Conservation (phyloP, 2,113 vertebrate species). For the Hystrix brachyura region DNA sequence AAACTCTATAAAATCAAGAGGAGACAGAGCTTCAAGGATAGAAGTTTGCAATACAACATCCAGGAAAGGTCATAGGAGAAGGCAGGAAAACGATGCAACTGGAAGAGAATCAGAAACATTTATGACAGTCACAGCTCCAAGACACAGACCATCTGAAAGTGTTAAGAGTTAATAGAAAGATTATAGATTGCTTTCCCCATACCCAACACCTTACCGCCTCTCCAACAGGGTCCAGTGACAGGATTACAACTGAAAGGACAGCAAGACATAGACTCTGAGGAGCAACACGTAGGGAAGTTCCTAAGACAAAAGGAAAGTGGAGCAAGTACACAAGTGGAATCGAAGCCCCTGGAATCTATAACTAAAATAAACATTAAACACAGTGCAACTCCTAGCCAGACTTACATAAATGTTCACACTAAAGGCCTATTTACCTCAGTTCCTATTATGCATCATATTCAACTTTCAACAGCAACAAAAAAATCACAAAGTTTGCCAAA, state of each 20-base stretch:
- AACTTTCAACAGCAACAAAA: conserved; percentile 24
- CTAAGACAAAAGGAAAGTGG: neutral
- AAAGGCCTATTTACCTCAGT: neutral
- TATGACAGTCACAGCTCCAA: neutral
- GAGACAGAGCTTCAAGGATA: neutral
- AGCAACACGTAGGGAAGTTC: neutral
- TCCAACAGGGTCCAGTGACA: neutral
- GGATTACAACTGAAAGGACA: neutral
- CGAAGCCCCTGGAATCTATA: neutral
- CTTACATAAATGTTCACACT: neutral
- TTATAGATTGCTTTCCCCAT: neutral
- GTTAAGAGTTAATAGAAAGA: neutral
- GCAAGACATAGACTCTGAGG: neutral
- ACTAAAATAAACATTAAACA: neutral
- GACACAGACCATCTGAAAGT: neutral
- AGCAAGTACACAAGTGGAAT: neutral
- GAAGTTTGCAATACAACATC: neutral
- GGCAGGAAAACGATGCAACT: neutral
- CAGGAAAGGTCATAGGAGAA: neutral
- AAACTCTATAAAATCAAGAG: neutral
- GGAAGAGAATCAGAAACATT: neutral
- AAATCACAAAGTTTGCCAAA: neutral
- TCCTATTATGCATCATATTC: neutral
- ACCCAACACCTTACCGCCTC: neutral
- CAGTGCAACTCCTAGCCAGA: neutral